phyloP scores from a whole-genome alignment of 2,888 invertebrate species.

The Limnephilus auricula region DNA sequence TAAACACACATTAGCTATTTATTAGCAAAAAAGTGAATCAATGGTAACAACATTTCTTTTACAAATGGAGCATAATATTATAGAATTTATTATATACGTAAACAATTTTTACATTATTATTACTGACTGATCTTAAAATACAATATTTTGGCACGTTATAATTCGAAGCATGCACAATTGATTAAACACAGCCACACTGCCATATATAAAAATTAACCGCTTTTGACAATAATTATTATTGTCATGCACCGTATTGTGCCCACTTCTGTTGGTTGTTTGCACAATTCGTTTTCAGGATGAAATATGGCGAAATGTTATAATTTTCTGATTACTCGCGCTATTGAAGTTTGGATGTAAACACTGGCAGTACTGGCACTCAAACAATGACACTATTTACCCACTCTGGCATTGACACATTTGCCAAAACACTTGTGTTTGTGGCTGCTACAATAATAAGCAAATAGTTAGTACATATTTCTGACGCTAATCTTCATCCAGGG shows the following conservation, averaged over 20 bases:
- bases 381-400: constrained; percentile 26
- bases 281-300: constrained; percentile 37
- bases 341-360: constrained; percentile 29
- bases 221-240: neutral
- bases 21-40: neutral
- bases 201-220: neutral
- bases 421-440: constrained; percentile 41
- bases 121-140: neutral
- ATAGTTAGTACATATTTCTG: neutral
- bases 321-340: constrained; percentile 19
- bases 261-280: constrained; percentile 20
- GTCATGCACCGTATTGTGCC: neutral
- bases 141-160: neutral
- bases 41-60: neutral
- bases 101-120: neutral
- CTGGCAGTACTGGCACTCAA: constrained; percentile 31
- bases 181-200: constrained; percentile 1
- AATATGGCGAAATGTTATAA: constrained; percentile 24
- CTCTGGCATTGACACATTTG: constrained; percentile 35
- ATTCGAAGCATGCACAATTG: neutral
- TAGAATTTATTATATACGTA: too few species aligned
- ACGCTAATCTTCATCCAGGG: neutral
- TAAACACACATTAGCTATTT: neutral
- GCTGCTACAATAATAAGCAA: neutral
- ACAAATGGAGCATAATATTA: neutral